phyloP scores from a whole-genome alignment of 2,113 vertebrate species.

The Nothobranchius furzeri region DNA sequence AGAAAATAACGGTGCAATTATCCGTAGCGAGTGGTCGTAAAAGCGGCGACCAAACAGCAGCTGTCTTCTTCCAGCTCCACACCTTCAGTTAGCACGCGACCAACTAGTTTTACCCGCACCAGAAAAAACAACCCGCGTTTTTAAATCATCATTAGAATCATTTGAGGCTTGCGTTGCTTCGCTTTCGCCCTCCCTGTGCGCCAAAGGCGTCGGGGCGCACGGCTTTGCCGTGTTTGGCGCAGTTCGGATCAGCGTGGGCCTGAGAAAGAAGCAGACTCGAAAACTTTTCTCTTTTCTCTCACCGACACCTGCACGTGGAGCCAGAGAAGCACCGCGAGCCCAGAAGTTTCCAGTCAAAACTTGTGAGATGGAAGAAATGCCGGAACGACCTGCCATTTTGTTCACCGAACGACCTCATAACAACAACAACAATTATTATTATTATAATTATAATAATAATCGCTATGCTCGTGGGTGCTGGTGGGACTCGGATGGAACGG shows the following conservation, averaged over 20 bases:
- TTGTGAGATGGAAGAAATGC: conserved; percentile 85
- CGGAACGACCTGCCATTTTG: conserved; percentile 95
- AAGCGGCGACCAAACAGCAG: conserved; percentile 77
- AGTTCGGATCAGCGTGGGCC: conserved; percentile 15
- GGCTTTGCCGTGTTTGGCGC: conserved; percentile 17
- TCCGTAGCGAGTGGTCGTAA: conserved; percentile 84
- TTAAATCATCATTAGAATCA: too few species aligned
- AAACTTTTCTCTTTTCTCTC: conserved; percentile 60
- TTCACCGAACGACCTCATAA: conserved; percentile 83
- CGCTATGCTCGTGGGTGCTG: too few species aligned
- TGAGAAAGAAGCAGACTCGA: conserved; percentile 41
- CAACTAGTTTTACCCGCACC: background rate
- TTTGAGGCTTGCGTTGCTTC: background rate
- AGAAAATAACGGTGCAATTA: conserved; percentile 90
- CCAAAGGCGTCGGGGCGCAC: conserved; percentile 32
- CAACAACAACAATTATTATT: too few species aligned
- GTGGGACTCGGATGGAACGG: too few species aligned
- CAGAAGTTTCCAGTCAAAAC: conserved; percentile 80
- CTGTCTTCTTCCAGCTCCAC: conserved; percentile 30
- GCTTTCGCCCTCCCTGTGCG: conserved; percentile 25
- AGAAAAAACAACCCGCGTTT: too few species aligned
- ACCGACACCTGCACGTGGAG: too few species aligned
- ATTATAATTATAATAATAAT: too few species aligned
- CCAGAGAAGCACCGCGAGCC: conserved; percentile 14
- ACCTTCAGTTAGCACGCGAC: conserved; percentile 22